Evolutionary conservation across 1,140 invertebrate genomes (phyloP), one percentile per base, ranked within the genome.

Genomic region (Listronotus bonariensis): DNA sequence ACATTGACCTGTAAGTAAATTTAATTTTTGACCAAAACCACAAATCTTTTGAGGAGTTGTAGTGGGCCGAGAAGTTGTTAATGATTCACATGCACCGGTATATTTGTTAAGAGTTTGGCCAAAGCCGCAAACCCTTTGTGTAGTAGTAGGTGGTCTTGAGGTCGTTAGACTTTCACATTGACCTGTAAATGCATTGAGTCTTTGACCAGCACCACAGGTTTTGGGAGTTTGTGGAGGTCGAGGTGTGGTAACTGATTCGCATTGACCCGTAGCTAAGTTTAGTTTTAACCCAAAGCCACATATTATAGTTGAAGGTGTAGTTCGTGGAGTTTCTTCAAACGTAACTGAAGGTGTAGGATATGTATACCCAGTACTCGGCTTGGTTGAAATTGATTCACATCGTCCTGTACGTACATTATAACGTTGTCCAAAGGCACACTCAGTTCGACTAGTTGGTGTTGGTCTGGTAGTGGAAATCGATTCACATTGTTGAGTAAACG

Each of bases 311-410:
- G 31, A 26, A 43, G 26, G 17, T 8, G 54, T 34, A 6, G 26
- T 45, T 26, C 9, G 1, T 3, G 6, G 15, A 17, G 31, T 49
- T 17, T 45, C 48, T 15, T 34, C 17, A 43, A 67, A 67, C 8
- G 56, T 40, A 48, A 61, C 17, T 42, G 20, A 26, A 5, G 57
- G 57, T 11, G 56, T 54, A 4, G 65, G 51, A 40, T 67, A 67
- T 5, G 53, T 62, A 36, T 52, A 62, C 14, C 52, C 58, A 36
- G 64, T 66, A 11, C 54, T 32, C 4, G 6, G 11, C 5, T 10
- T 53, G 12, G 34, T 36, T 43, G 70, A 53, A 40, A 34, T 12
- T 36, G 34, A 36, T 36, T 36, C 34, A 36, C 34, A 36, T 8
- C 8, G 52, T 15, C 61, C 52, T 7, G 61, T 63, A 9, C 5